Evolutionary conservation across 2,113 vertebrate genomes (phyloP).

Genomic region (Puma concolor): DNA sequence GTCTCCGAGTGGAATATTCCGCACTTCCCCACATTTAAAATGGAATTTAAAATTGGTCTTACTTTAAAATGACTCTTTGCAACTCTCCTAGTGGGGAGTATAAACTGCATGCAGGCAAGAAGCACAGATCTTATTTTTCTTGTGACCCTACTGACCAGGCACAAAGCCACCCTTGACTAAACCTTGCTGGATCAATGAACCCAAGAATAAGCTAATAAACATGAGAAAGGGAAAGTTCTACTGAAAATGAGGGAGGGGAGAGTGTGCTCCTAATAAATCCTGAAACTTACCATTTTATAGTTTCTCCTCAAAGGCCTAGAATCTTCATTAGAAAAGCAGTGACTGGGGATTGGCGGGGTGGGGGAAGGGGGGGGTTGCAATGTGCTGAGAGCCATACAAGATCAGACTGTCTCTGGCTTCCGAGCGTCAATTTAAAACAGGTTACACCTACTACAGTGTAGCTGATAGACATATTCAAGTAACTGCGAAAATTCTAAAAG

Average conservation of each 20-base stretch:
- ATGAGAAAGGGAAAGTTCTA: not conserved
- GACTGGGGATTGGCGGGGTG: fast-evolving
- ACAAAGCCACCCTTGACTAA: not conserved
- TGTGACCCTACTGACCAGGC: not conserved
- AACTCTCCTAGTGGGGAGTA: not conserved
- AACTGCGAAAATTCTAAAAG: not conserved
- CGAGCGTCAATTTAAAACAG: not conserved
- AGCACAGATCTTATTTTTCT: not conserved
- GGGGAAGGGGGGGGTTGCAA: not conserved
- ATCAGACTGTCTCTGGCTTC: not conserved
- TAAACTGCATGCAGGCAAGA: not conserved
- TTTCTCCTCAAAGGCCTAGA: not conserved
- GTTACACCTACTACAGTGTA: not conserved
- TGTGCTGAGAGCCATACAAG: not conserved
- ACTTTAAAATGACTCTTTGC: not conserved
- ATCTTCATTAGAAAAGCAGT: not conserved
- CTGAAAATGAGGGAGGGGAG: not conserved
- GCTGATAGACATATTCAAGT: not conserved
- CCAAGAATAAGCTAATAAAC: constrained; percentile 30
- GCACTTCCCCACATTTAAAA: not conserved
- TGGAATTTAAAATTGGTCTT: not conserved
- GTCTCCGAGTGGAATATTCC: not conserved
- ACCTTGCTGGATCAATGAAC: not conserved
- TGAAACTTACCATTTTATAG: not conserved
- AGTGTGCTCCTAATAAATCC: not conserved